Evolutionary conservation across 2,113 vertebrate species (phyloP), one percentile per base, ranked within the genome.

Genomic region (Syngnathus floridae): DNA sequence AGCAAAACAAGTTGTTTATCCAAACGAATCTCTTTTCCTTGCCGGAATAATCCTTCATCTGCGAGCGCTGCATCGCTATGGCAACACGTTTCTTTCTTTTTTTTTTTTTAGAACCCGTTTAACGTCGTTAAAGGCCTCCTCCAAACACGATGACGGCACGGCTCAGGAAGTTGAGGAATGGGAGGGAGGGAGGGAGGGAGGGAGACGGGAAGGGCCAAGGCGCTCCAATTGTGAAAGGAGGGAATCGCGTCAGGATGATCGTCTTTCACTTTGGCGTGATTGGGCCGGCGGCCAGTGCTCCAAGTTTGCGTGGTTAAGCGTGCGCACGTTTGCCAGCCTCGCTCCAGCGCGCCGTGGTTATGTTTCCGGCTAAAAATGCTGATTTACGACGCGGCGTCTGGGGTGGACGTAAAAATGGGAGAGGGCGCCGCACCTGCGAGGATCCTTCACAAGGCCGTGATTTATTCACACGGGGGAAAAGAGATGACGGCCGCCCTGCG

Each of bases 221-320:
- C 8, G 72, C 26, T 26, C 26, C 26, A 26, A 26, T 26, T 26
- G 22, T 61, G 77, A 66, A 67, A 75, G 70, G 75, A 21, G 60
- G 77, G 73, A 74, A 70, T 62, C 65, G 45, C 75, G 77, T 81
- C 67, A 78, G 70, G 45, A 10, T 4, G 68, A 68, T 73, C 73
- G 75, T 56, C 74, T 80, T 77, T 73, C 36, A 48, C 66, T 80
- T 61, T 46, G 3, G 40, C 52, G 55, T 3, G 13, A 57, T 55
- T 6, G 26, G 26, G 26, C 26, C 75, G 63, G 75, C 70, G 61
- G 71, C 5, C 5, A 38, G 26, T 1, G 26, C 26, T 31, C 26
- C 26, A 31, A 31, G 26, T 31, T 31, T 3, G 26, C 26, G 3
- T 31, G 26, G 26, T 31, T 31, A 45, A n/a, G 7, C 10, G n/a